These are phyloP conservation scores for Platysternon megacephalum DNA, from an alignment of 2,113 vertebrate genomes.

Conservation along the genomic window DNA sequence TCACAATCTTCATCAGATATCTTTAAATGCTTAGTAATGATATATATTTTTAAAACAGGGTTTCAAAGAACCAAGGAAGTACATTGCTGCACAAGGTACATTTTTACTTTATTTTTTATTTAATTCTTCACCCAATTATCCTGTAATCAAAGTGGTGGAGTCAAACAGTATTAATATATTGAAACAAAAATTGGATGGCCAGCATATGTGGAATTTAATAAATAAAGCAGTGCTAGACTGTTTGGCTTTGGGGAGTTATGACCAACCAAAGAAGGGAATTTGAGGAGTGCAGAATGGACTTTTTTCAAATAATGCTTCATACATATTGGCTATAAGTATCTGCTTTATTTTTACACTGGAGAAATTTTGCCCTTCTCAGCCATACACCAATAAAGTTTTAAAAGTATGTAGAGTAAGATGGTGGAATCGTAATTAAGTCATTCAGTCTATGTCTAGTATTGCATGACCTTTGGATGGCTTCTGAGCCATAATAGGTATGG, in stretches of 20 bases:
- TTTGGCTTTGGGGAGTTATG: neutral
- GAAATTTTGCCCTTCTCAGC: neutral
- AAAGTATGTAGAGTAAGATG: neutral
- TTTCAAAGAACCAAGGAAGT: conserved; percentile 94
- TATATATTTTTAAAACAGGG: conserved; percentile 81
- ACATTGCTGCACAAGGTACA: conserved; percentile 98
- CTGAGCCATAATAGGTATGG: neutral
- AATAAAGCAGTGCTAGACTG: neutral
- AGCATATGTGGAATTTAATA: neutral
- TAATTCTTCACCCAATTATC: neutral
- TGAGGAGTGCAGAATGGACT: neutral
- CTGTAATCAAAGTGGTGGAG: neutral
- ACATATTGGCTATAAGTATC: neutral
- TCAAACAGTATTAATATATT: neutral
- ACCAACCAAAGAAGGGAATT: neutral
- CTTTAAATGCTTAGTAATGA: neutral
- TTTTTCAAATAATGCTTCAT: neutral
- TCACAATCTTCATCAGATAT: neutral
- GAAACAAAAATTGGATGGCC: neutral
- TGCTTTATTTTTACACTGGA: neutral
- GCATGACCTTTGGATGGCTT: neutral
- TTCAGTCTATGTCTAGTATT: neutral
- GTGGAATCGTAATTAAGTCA: neutral
- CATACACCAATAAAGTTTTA: neutral
- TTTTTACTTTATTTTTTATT: neutral